phyloP scores from a whole-genome alignment of 2,888 invertebrate species.

The Tiphia femorata region DNA sequence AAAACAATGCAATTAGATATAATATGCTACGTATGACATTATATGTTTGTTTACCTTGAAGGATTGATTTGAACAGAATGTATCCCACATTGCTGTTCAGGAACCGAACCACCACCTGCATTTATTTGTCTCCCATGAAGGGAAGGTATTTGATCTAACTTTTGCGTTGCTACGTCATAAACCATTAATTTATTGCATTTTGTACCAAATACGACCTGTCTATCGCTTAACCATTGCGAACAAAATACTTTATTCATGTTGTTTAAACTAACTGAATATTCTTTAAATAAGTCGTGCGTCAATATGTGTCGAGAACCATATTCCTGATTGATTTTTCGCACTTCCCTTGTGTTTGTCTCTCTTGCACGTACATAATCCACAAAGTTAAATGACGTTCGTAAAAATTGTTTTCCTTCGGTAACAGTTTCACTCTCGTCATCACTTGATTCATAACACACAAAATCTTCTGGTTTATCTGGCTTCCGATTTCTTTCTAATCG shows the following conservation, averaged over 20 bases:
- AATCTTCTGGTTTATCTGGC: constrained; percentile 91
- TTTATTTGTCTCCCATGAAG: constrained; percentile 76
- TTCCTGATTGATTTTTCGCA: constrained; percentile 79
- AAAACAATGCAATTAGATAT: not conserved
- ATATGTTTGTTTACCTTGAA: constrained; percentile 73
- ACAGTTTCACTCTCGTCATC: constrained; percentile 88
- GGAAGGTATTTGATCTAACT: constrained; percentile 91
- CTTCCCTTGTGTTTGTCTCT: constrained; percentile 80
- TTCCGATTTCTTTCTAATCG: constrained; percentile 81
- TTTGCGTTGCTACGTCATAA: constrained; percentile 88
- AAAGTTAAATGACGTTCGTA: constrained; percentile 87
- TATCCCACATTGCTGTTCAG: constrained; percentile 86
- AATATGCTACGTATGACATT: too few relatives aligned
- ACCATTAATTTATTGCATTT: constrained; percentile 98
- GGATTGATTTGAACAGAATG: constrained; percentile 96
- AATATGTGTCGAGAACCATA: constrained; percentile 90
- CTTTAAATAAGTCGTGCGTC: constrained; percentile 90
- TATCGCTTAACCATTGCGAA: constrained; percentile 94
- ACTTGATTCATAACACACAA: constrained; percentile 89
- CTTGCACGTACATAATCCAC: constrained; percentile 87
- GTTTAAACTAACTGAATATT: constrained; percentile 84
- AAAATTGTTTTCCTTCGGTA: constrained; percentile 78
- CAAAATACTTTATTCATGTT: constrained; percentile 95
- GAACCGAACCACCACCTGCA: constrained; percentile 70
- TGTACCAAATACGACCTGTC: constrained; percentile 96